Evolutionary conservation across 2,888 invertebrate genomes (phyloP).

Genomic region (Coremacera marginata): DNA sequence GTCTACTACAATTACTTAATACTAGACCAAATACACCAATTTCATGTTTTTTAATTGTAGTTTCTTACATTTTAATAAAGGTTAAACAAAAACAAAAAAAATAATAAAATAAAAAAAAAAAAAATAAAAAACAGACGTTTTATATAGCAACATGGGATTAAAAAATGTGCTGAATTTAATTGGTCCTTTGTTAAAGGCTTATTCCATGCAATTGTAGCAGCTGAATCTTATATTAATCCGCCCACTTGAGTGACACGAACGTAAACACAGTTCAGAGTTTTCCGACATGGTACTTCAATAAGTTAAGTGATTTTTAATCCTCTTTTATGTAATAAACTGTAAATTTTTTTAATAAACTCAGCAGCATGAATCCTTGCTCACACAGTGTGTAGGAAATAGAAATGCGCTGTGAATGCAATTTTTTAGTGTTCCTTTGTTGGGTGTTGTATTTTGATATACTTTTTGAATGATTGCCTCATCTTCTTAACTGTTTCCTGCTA

Average conservation of each 20-base stretch:
- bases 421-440: too few species aligned
- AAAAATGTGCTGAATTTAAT: background rate
- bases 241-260: slow-evolving; percentile 27
- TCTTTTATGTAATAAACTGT: slow-evolving; percentile 22
- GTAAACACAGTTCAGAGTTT: slow-evolving; percentile 25
- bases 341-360: slow-evolving; percentile 19
- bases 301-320: slow-evolving; percentile 38
- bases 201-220: background rate
- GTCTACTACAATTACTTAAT: too few species aligned
- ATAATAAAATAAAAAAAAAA: too few species aligned
- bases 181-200: slow-evolving; percentile 17
- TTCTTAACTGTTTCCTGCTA: slow-evolving; percentile 13
- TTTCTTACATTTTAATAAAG: too few species aligned
- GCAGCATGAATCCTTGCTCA: background rate
- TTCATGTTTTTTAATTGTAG: too few species aligned
- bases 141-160: background rate
- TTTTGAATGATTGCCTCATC: background rate
- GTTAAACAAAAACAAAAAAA: too few species aligned
- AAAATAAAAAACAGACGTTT: background rate
- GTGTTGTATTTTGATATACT: background rate
- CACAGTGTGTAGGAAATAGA: background rate
- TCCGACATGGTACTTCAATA: slow-evolving; percentile 1
- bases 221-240: slow-evolving; percentile 9
- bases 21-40: too few species aligned
- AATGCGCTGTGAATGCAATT: background rate